Conservation (phyloP, 2,888 invertebrate species). For the Limnephilus auricula region DNA sequence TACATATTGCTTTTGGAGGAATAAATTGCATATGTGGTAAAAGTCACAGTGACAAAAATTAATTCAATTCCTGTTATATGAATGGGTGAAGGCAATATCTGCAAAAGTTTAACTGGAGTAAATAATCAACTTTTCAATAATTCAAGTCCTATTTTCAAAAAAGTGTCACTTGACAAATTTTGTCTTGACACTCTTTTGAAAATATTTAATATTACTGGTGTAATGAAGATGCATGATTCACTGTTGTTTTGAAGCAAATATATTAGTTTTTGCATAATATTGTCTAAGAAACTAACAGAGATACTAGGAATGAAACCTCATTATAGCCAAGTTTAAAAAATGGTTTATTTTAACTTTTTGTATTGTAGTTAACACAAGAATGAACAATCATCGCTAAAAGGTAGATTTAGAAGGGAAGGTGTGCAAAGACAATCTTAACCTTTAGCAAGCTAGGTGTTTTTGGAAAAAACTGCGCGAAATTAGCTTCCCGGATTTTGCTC, state of each 20-base stretch:
- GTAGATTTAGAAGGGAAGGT: background rate
- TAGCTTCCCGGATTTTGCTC: too few relatives aligned
- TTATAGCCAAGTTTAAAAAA: background rate
- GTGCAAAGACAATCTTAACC: background rate
- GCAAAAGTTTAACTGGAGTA: too few relatives aligned
- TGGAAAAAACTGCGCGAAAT: too few relatives aligned
- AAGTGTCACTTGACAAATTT: too few relatives aligned
- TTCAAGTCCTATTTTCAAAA: too few relatives aligned
- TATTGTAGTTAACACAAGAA: background rate
- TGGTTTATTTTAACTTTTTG: background rate
- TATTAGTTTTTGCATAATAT: background rate
- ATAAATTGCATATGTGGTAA: background rate
- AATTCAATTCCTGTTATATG: background rate
- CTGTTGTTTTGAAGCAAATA: background rate
- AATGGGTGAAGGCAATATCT: background rate
- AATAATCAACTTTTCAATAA: background rate
- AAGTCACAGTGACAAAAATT: too few relatives aligned
- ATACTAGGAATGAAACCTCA: background rate
- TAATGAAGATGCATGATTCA: background rate
- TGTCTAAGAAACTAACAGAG: background rate
- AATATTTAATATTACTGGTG: background rate
- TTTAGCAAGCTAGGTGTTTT: too few relatives aligned
- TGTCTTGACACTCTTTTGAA: too few relatives aligned
- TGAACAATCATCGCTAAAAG: background rate
- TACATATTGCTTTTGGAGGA: background rate